phyloP scores from a whole-genome alignment of 2,113 vertebrate genomes.

The Oncorhynchus nerka region DNA sequence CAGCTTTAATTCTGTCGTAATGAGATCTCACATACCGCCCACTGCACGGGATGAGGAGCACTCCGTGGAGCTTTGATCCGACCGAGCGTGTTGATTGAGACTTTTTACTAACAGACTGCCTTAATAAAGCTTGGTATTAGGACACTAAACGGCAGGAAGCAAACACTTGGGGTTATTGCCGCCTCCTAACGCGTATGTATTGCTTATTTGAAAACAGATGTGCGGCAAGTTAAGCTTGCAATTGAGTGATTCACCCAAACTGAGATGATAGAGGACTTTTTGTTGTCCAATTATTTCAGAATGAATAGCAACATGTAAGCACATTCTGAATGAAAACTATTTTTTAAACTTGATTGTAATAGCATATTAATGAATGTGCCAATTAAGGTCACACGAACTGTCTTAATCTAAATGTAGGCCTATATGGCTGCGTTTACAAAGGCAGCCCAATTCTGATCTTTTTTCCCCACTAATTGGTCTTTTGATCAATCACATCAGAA shows the following conservation, averaged over 20 bases:
- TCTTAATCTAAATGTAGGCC: no score
- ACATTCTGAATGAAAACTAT: not conserved
- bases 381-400: not conserved
- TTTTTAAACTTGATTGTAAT: not conserved
- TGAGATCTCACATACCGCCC: conserved; percentile 54
- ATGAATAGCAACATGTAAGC: not conserved
- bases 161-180: conserved; percentile 35
- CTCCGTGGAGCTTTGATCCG: conserved; percentile 60
- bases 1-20: conserved; percentile 59
- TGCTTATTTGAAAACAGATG: conserved; percentile 43
- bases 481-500: no score
- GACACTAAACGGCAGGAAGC: conserved; percentile 39
- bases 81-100: conserved; percentile 24
- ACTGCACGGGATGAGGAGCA: conserved; percentile 18
- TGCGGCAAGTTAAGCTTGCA: not conserved
- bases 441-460: no score
- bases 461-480: no score
- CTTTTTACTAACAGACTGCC: conserved; percentile 34
- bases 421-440: no score
- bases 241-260: not conserved
- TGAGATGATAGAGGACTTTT: not conserved
- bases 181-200: conserved; percentile 7
- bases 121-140: conserved; percentile 41
- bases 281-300: no score
- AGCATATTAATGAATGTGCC: not conserved